A percentile compares a stretch with the other conserved stretches of the same genome.
Conservation (phyloP, 2,113 vertebrate genomes). For the Phyllostomus discolor region DNA sequence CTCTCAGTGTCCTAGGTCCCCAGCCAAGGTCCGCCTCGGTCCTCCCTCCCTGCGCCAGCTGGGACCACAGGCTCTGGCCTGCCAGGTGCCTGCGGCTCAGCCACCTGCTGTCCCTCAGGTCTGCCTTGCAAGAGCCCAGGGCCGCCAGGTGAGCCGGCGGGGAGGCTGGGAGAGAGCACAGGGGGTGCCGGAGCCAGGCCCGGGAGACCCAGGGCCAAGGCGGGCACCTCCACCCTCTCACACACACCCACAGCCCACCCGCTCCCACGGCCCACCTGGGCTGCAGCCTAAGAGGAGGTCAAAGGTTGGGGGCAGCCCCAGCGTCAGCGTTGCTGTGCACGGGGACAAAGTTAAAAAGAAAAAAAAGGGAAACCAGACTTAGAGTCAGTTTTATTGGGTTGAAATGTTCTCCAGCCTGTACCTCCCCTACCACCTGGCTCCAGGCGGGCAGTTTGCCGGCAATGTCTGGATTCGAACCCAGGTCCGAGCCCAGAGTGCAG, state of each 20-base stretch:
- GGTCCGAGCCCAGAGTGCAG: not conserved
- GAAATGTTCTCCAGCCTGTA: not conserved
- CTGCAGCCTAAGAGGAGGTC: not conserved
- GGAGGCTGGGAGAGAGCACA: not conserved
- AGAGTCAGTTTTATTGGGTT: not conserved
- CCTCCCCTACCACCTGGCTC: not conserved
- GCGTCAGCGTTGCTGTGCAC: too few relatives aligned
- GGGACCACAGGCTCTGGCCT: not conserved
- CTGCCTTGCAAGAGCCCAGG: not conserved
- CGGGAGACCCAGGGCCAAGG: not conserved
- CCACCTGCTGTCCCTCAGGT: not conserved
- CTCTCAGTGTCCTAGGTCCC: not conserved
- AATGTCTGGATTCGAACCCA: not conserved
- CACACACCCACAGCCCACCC: not conserved
- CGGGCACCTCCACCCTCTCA: not conserved
- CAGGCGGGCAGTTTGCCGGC: not conserved
- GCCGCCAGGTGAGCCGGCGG: not conserved
- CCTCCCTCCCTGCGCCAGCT: not conserved
- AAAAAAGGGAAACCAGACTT: not conserved
- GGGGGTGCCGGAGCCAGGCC: not conserved
- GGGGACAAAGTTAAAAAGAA: too few relatives aligned
- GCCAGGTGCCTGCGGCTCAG: not conserved
- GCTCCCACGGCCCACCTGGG: rapidly evolving
- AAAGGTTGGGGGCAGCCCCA: not conserved
- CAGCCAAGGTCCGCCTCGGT: constrained; percentile 1